Base-by-base conservation (phyloP, 2,888 invertebrate species). In the Phyto melanocephala region DNA sequence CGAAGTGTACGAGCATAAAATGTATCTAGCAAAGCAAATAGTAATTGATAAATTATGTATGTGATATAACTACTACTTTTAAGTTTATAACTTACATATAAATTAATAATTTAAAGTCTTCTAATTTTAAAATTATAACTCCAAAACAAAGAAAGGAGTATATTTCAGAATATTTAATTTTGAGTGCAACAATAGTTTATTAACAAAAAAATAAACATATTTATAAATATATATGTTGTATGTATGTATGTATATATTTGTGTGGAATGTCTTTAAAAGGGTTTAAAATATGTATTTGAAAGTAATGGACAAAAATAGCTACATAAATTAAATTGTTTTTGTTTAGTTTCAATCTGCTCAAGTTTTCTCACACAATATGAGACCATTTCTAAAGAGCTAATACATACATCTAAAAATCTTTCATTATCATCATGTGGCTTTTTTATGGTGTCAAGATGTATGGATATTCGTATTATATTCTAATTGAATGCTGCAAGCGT, bases 61-160 rank as follows among this genome's bases (percentile, higher is more conserved):
- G 42, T 15, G 24, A 17, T 17, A 13, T 33, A 10, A 6, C 22
- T 33, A 22, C 40, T 33, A 74, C 11, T 65, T 62, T 6, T 52
- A 24, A 70, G 50, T 42, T 45, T 22, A 45, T n/a, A n/a, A n/a
- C n/a, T n/a, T n/a, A 62, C 65, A 71, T 81, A 76, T 62, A 35
- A 54, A 28, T 67, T 72, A 77, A 47, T 71, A 56, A 77, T 71
- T 72, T 28, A 67, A 76, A 33, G 15, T 37, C 0, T 52, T n/a
- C n/a, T n/a, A n/a, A n/a, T n/a, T n/a, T n/a, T n/a, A n/a, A n/a
- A n/a, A n/a, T n/a, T n/a, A n/a, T n/a, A 24, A 33, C 0, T n/a
- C 60, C 10, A 33, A 62, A 35, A 42, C 40, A 33, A 5, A 42
- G 20, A n/a, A 5, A 2, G 7, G 24, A 11, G 40, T 42, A 71